A percentile compares a stretch with the other conserved stretches of the same genome.
These are phyloP conservation scores for Hipposideros armiger DNA, from an alignment of 2,113 vertebrate genomes.

Conservation along the genomic window DNA sequence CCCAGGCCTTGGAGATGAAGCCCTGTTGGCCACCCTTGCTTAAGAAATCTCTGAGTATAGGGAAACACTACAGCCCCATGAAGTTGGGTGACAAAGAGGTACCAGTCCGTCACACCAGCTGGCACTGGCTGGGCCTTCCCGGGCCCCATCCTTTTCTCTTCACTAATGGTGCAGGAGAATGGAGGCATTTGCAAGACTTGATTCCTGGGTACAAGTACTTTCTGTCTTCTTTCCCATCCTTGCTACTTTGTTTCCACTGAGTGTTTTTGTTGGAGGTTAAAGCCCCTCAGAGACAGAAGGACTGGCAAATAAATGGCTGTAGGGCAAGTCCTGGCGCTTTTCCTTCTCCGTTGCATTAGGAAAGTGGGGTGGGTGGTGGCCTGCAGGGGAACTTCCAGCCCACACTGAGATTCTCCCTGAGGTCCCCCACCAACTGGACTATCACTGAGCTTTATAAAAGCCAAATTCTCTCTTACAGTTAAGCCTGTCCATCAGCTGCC, in stretches of 20 bases:
- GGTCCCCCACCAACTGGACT: background rate
- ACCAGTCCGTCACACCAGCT: background rate
- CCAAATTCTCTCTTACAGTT: background rate
- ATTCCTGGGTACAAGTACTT: background rate
- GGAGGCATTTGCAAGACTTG: background rate
- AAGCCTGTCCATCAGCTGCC: background rate
- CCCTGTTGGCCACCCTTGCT: background rate
- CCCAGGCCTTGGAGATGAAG: background rate
- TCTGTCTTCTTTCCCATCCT: background rate
- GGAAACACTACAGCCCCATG: background rate
- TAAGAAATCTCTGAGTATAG: background rate
- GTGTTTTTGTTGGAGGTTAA: background rate
- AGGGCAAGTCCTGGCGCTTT: background rate
- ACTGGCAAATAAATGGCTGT: background rate
- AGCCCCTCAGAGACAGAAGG: background rate
- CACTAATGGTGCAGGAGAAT: background rate
- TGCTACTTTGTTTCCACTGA: background rate
- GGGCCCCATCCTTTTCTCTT: background rate
- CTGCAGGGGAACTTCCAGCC: background rate
- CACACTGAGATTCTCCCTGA: background rate
- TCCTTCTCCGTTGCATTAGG: background rate
- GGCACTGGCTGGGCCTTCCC: background rate
- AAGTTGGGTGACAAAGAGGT: background rate
- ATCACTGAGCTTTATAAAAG: background rate
- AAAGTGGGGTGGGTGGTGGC: background rate